Base-by-base conservation (phyloP, 1,140 invertebrate genomes). In the Drosophila watanabei region DNA sequence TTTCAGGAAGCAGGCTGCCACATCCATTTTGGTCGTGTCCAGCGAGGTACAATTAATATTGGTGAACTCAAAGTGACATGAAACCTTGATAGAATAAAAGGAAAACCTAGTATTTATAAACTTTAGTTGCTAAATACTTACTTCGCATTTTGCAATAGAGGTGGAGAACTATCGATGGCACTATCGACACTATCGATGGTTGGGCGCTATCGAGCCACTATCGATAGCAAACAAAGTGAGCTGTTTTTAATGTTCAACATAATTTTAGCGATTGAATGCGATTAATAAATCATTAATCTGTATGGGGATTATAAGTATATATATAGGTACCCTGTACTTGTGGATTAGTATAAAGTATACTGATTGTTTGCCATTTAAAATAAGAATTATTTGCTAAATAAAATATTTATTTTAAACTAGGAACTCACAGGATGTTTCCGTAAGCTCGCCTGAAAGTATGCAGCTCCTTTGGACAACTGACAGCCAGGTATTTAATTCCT, bases 1-100 rank as follows among this genome's bases (percentile, higher is more conserved):
- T 41, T 58, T 63, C 4, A 63, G 24, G 11, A 32, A 63, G n/a
- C 61, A 63, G 5, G n/a, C 33, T 16, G 14, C 33, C 0, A 63
- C 5, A 16, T 63, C 51, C 51, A 63, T 4, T 24, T 20, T 39
- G 14, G 14, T 14, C 2, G 7, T 63, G 24, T 63, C 51, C n/a
- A 63, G 20, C 5, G 61, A 30, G 5, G 51, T 32, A 39, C 61
- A 59, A 9, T 20, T 63, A 5, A 63, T 9, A 28, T 63, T 63
- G 33, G 61, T 63, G 4, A 63, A 63, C 11, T 63, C 52, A 37
- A 63, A 63, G 10, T 10, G 5, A 14, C 61, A n/a, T 2, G 33
- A 16, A 28, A 57, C 24, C 61, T 63, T 7, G 4, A n/a, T 9
- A 5, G 1, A 5, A 35, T 9, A 20, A 14, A 14, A 54, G 2